Evolutionary conservation across 2,888 invertebrate species (phyloP).

Genomic region (Perdita meconis): DNA sequence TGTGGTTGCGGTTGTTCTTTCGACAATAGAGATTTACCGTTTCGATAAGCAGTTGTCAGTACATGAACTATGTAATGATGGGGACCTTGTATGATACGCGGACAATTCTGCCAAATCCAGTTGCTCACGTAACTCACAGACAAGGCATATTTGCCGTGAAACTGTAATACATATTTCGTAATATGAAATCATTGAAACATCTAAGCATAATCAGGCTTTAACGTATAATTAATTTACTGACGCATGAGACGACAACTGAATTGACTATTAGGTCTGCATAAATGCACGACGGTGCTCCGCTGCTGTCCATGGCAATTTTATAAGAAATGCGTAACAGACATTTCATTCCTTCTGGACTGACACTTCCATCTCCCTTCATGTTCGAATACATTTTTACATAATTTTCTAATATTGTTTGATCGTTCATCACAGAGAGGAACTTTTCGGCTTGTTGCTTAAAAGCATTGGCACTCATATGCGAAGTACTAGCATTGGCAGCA

Average conservation of each 20-base stretch:
- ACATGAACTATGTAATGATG: constrained; percentile 89
- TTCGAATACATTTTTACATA: constrained; percentile 88
- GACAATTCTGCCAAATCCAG: constrained; percentile 93
- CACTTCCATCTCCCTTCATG: constrained; percentile 82
- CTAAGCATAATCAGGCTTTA: background rate
- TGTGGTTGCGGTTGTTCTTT: constrained; percentile 81
- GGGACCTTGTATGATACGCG: constrained; percentile 90
- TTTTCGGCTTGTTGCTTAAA: constrained; percentile 92
- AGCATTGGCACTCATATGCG: constrained; percentile 87
- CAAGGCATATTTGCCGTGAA: constrained; percentile 91
- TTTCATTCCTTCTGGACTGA: constrained; percentile 88
- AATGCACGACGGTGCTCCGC: constrained; percentile 87
- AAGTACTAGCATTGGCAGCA: constrained; percentile 87
- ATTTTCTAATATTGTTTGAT: constrained; percentile 87
- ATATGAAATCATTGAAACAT: background rate
- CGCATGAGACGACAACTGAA: constrained; percentile 91
- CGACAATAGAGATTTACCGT: constrained; percentile 78
- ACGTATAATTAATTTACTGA: constrained; percentile 77
- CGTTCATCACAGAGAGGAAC: constrained; percentile 85
- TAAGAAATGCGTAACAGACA: constrained; percentile 90
- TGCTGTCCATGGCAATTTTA: constrained; percentile 92
- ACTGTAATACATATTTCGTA: constrained; percentile 83
- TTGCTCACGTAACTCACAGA: constrained; percentile 91
- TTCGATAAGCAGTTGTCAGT: constrained; percentile 86
- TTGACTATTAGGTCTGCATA: constrained; percentile 89